These are phyloP conservation scores for Electrophaes corylata DNA, from an alignment of 2,888 invertebrate genomes.

Conservation along the genomic window DNA sequence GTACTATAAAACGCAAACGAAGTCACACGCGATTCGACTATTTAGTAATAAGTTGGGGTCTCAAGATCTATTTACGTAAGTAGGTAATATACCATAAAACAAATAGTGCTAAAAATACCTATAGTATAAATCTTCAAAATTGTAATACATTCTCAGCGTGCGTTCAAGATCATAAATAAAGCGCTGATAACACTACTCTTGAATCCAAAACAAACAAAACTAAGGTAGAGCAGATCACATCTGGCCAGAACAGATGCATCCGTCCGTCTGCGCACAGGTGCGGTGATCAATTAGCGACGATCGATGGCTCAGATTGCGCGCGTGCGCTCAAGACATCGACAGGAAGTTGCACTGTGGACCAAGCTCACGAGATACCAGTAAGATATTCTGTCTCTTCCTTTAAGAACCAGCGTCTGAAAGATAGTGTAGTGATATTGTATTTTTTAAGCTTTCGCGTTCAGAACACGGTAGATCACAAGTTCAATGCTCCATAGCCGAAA, in stretches of 20 bases:
- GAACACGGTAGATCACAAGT: no score
- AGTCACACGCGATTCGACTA: no score
- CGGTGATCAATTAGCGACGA: conserved; percentile 75
- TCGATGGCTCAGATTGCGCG: conserved; percentile 68
- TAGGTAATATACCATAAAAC: no score
- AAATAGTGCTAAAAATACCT: no score
- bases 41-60: no score
- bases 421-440: no score
- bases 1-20: no score
- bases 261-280: conserved; percentile 59
- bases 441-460: no score
- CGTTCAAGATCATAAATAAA: conserved; percentile 20
- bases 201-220: conserved; percentile 12
- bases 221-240: conserved; percentile 25
- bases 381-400: no score
- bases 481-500: no score
- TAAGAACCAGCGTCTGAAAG: no score
- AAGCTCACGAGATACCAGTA: conserved; percentile 1
- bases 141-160: background rate
- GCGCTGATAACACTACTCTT: conserved; percentile 5
- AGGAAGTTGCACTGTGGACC: conserved; percentile 22
- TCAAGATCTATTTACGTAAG: no score
- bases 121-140: background rate
- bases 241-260: conserved; percentile 29
- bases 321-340: conserved; percentile 50